Base-by-base conservation (phyloP, 2,113 vertebrate genomes). In the Rynchops niger region DNA sequence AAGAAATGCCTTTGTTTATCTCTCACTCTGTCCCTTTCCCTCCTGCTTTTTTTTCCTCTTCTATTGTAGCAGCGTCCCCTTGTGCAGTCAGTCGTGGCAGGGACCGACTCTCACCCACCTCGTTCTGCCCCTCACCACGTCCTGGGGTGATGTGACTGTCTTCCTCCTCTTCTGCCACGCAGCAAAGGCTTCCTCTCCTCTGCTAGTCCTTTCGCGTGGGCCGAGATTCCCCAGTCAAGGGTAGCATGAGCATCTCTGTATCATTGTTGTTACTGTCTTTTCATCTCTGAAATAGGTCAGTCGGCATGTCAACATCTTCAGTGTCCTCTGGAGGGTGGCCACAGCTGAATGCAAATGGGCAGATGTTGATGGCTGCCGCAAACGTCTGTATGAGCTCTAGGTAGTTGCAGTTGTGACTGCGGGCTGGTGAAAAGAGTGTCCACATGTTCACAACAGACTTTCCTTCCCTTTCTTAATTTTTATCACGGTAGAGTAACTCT, bases 31-130 rank as follows among this genome's bases (percentile, higher is more conserved):
- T 74, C 49, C 11, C 32, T 72, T 76, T 76, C 21, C 23, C 20
- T 90, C 32, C 52, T 86, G 17, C 22, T 56, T 59, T 93, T 94
- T 94, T 93, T 85, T 36, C 21, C 8, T 67, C 15, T 66, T 56
- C n/a, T 56, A 6, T 17, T 49, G 20, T 52, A 95, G 70, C 79
- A 85, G 32, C 70, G 56, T 40, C 45, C 22, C 70, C 71, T 76
- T 4, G 0, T 82, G n/a, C 62, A 63, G 25, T 78, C 65, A 61
- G 29, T 38, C 1, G 0, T 42, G 34, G 27, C 40, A 79, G 27
- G 36, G 20, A 66, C 50, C 0, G 0, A 32, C 70, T 43, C 50
- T 63, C 30, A 26, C 43, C 45, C 63, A 73, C 36, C 73, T 93
- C 8, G 0, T 70, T 79, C 78, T 86, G 87, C 42, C 38, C 32